phyloP scores from a whole-genome alignment of 1,140 invertebrate species.

The Daktulosphaira vitifoliae region DNA sequence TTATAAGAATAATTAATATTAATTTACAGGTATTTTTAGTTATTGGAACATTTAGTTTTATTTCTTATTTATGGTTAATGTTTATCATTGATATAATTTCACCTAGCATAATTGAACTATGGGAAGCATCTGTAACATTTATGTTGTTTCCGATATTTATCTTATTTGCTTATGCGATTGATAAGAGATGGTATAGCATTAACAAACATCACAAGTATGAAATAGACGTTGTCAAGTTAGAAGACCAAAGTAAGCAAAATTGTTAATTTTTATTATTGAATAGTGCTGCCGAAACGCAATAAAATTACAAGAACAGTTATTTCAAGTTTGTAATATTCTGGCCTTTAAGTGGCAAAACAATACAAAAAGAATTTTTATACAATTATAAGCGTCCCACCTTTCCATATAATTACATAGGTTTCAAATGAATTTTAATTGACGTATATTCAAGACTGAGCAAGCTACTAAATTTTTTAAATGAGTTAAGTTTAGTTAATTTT shows the following conservation, averaged over 20 bases:
- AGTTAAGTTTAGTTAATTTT: too few species aligned
- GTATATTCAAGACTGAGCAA: too few species aligned
- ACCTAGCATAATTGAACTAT: slow-evolving; percentile 50
- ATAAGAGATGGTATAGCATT: slow-evolving; percentile 44
- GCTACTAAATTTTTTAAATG: too few species aligned
- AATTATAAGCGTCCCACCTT: too few species aligned
- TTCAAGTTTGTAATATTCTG: too few species aligned
- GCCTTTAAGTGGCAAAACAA: too few species aligned
- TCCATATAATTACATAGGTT: too few species aligned
- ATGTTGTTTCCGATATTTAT: slow-evolving; percentile 52
- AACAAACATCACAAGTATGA: slow-evolving; percentile 38
- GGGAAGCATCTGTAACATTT: slow-evolving; percentile 56
- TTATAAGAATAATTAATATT: too few species aligned
- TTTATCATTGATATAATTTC: slow-evolving; percentile 48
- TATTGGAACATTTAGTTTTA: slow-evolving; percentile 50
- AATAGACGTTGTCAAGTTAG: slow-evolving; percentile 45
- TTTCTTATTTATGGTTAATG: slow-evolving; percentile 59
- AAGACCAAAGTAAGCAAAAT: slow-evolving; percentile 24
- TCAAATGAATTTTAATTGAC: too few species aligned
- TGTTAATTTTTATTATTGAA: background rate
- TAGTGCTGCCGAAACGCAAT: too few species aligned
- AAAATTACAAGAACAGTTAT: too few species aligned
- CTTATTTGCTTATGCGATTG: slow-evolving; percentile 49
- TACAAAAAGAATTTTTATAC: too few species aligned
- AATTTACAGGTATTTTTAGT: slow-evolving; percentile 49